Base-by-base conservation (phyloP, 2,888 invertebrate genomes). In the Sepioteuthis lessoniana region DNA sequence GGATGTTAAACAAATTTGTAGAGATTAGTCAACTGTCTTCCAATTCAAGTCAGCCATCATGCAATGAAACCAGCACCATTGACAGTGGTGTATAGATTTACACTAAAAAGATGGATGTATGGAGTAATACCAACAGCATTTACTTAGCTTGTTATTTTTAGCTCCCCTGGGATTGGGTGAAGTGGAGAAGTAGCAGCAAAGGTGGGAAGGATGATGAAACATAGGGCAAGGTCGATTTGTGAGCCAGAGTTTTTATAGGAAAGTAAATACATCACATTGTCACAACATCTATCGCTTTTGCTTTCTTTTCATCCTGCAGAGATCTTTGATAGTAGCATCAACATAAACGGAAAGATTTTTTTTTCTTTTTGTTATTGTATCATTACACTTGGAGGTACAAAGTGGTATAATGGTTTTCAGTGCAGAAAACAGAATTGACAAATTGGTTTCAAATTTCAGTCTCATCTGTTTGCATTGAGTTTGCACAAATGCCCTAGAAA, bases 1-100 rank as follows among this genome's bases (percentile, higher is more conserved):
- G 19, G 76, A 76, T 76, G 76, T 76, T 76, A 76, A 76, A 76
- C 76, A 76, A 76, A 76, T 76, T 76, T 76, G 76, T n/a, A 76
- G n/a, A 76, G 76, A 76, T 76, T 76, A 76, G 76, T 76, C n/a
- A 76, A 76, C 76, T 76, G 76, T 76, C 76, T 76, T 76, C 76
- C n/a, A 76, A n/a, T 76, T 76, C 76, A 76, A 76, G 76, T 19
- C 76, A n/a, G 76, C 35, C 76, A 76, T n/a, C 76, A 76, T 76
- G 35, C n/a, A n/a, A 76, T 76, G 76, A 76, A 76, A 76, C 76
- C 76, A 76, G 25, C 76, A 76, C 76, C 76, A 76, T 76, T 76
- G 76, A 76, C 76, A 76, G 76, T 76, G n/a, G n/a, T 35, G 76
- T 76, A 76, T 76, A 76, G 76, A 76, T 76, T 76, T 76, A 76